Conservation (phyloP, 2,888 invertebrate species). For the Apomyelois bistriatella region DNA sequence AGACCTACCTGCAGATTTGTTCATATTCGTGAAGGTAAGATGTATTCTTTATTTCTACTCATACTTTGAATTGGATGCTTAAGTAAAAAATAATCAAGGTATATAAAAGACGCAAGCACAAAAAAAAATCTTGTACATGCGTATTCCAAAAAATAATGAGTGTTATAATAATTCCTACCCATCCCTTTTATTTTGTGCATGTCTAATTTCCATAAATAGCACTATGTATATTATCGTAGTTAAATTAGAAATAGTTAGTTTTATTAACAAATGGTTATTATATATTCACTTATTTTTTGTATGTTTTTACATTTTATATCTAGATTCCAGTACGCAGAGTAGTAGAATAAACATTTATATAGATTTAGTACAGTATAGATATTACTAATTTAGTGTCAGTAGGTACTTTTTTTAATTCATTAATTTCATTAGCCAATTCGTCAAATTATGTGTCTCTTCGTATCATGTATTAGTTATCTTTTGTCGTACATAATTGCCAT, state of each 20-base stretch:
- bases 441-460: too few relatives aligned
- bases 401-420: too few relatives aligned
- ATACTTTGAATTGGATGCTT: too few relatives aligned
- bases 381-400: too few relatives aligned
- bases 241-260: not conserved
- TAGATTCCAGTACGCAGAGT: not conserved
- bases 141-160: not conserved
- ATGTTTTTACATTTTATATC: not conserved
- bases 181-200: constrained; percentile 11
- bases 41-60: constrained; percentile 7
- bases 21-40: constrained; percentile 97
- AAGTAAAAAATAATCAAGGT: too few relatives aligned
- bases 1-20: constrained; percentile 98
- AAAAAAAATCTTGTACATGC: not conserved
- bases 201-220: constrained; percentile 13
- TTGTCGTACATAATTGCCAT: too few relatives aligned
- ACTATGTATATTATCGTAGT: constrained; percentile 11
- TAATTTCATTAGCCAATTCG: too few relatives aligned
- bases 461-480: too few relatives aligned
- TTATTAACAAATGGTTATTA: constrained; percentile 2
- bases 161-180: constrained; percentile 1
- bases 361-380: too few relatives aligned
- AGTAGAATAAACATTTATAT: not conserved
- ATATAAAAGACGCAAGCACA: too few relatives aligned
- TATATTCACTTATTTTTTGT: not conserved